phyloP scores from a whole-genome alignment of 1,140 invertebrate genomes.

The Drosophila kohkoa region DNA sequence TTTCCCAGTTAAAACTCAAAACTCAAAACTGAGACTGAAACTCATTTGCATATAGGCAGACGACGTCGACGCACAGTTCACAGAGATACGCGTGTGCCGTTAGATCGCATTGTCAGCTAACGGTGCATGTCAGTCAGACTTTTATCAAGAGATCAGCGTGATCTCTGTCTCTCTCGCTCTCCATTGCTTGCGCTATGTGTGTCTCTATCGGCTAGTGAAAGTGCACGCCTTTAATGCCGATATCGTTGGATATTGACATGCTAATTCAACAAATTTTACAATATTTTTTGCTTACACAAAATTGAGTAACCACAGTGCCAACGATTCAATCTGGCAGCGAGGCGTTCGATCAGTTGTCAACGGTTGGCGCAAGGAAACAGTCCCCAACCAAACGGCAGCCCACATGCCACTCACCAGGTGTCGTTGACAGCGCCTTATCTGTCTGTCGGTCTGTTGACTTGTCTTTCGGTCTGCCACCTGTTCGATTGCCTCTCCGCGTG shows the following conservation, averaged over 20 bases:
- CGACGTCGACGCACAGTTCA: not conserved
- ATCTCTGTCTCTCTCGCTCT: constrained; percentile 1
- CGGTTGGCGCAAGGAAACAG: constrained; percentile 35
- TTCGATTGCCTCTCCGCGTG: not conserved
- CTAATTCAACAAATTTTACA: constrained; percentile 55
- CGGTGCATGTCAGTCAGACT: constrained; percentile 27
- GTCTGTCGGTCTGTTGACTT: not conserved
- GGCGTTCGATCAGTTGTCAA: constrained; percentile 19
- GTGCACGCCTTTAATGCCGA: constrained; percentile 43
- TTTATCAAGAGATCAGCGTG: not conserved
- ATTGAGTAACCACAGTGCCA: constrained; percentile 53
- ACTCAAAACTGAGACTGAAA: not conserved
- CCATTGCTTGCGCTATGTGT: not conserved
- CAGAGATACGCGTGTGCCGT: constrained; percentile 29
- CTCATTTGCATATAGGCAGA: constrained; percentile 40
- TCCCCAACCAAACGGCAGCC: constrained; percentile 12
- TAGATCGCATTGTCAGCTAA: constrained; percentile 54
- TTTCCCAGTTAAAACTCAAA: not conserved
- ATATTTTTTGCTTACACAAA: constrained; percentile 47
- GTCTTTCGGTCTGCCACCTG: not conserved
- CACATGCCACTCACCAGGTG: constrained; percentile 28
- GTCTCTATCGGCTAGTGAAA: constrained; percentile 56
- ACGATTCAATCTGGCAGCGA: constrained; percentile 3
- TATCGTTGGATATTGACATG: constrained; percentile 61
- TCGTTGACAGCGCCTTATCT: constrained; percentile 39